Percentiles rank a stretch among this genome's conserved stretches.
These are phyloP conservation scores for Himalopsyche anomala DNA, from an alignment of 2,888 invertebrate species.

Conservation along the genomic window DNA sequence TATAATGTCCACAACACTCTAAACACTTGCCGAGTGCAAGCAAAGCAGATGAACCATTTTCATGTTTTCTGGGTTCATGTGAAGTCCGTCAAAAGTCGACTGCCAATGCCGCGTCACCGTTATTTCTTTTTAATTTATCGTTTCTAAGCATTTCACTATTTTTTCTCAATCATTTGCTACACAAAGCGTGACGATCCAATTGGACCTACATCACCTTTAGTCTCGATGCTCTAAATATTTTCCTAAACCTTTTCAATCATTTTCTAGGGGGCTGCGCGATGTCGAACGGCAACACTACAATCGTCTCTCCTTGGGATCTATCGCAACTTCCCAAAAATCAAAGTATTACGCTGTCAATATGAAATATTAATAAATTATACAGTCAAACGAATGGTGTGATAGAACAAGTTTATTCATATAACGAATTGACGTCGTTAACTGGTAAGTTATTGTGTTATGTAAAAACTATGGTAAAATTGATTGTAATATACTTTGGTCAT, in stretches of 20 bases:
- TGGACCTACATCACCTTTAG: slow-evolving; percentile 1
- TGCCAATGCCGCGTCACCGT: slow-evolving; percentile 4
- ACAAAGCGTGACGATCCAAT: neutral
- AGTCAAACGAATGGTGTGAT: too few species aligned
- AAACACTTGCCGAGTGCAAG: neutral
- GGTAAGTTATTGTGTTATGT: too few species aligned
- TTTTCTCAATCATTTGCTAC: neutral
- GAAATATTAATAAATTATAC: too few species aligned
- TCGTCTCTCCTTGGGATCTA: too few species aligned
- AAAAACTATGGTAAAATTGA: too few species aligned
- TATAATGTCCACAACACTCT: slow-evolving; percentile 24
- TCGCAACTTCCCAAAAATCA: too few species aligned
- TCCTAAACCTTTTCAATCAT: slow-evolving; percentile 76
- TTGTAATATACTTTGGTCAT: too few species aligned
- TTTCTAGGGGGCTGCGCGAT: slow-evolving; percentile 60
- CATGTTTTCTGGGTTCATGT: slow-evolving; percentile 14
- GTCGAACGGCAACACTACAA: neutral
- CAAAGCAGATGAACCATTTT: neutral
- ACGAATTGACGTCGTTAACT: too few species aligned
- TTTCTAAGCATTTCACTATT: slow-evolving; percentile 45
- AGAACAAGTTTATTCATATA: too few species aligned
- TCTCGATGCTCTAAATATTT: slow-evolving; percentile 67
- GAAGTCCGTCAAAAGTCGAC: neutral
- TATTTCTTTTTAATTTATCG: neutral
- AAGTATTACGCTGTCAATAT: too few species aligned